These are phyloP conservation scores for Rhizomys pruinosus DNA, from an alignment of 2,113 vertebrate genomes.

Conservation along the genomic window DNA sequence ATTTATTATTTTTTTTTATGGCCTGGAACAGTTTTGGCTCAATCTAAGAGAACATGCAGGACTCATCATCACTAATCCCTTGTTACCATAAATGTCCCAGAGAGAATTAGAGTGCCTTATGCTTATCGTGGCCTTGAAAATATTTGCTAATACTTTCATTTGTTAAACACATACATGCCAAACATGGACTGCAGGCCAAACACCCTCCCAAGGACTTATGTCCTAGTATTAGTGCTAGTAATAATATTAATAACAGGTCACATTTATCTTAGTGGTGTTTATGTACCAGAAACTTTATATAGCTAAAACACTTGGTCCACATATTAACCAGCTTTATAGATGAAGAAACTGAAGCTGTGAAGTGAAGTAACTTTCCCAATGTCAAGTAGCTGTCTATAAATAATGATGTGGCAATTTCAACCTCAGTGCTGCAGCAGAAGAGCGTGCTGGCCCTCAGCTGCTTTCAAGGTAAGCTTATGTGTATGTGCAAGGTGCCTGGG, in stretches of 20 bases:
- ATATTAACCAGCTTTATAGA: neutral
- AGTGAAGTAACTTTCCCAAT: neutral
- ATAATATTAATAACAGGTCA: neutral
- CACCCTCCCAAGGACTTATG: neutral
- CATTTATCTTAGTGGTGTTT: neutral
- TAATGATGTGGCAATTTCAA: neutral
- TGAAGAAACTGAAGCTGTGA: neutral
- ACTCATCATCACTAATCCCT: neutral
- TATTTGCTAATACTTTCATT: neutral
- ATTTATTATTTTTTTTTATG: too few relatives aligned
- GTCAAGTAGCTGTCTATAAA: neutral
- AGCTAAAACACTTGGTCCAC: neutral
- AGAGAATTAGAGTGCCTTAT: neutral
- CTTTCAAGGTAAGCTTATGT: neutral
- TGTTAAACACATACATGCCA: neutral
- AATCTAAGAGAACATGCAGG: neutral
- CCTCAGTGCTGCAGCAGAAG: neutral
- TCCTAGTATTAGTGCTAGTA: too few relatives aligned
- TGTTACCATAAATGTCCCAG: neutral
- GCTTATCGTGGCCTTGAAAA: neutral
- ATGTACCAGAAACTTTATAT: neutral
- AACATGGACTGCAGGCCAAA: neutral
- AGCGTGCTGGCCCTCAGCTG: neutral
- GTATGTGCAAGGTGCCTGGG: neutral
- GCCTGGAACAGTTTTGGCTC: neutral